Base-by-base conservation (phyloP, 2,888 invertebrate species). In the Salpingus planirostris region DNA sequence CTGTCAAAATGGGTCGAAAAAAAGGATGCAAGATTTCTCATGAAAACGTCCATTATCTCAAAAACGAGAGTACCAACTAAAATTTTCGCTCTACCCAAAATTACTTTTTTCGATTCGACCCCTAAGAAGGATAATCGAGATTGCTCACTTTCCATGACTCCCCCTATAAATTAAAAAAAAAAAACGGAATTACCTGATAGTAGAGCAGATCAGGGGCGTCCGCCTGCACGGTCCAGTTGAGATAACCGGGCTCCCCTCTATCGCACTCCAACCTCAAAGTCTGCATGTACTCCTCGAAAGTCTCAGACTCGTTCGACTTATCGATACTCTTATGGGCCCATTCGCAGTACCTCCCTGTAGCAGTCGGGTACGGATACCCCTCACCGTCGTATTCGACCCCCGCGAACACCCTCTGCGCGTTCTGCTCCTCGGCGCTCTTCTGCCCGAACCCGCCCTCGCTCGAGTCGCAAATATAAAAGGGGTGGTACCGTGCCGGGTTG, bases 391-490 rank as follows among this genome's bases (percentile, higher is more conserved):
- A 82, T 0, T 71, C 76, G 0, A 91, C 81, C 3, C 91, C 91
- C 5, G 89, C 90, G 56, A 77, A 91, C 8, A 87, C 74, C 15
- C 71, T 72, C 36, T 55, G 52, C 40, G 75, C 73, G 44, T 70
- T 68, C 47, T 81, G 79, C 22, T 88, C 78, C 1, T 71, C 69
- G 26, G 75, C 76, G 10, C 67, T 71, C 60, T 85, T 85, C 62
- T 89, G 88, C 0, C 83, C 85, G 54, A 78, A 85, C 1, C 91
- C 92, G 13, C 92, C 92, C 59, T 88, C 87, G 0, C 74, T 67
- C 2, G 83, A 89, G 59, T 84, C 82, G 21, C 88, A 89, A 52
- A 92, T 90, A 66, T 92, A 92, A 59, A 92, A 79, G 7, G 92
- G 92, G 67, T 92, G 91, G 64, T 86, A 92, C 45, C 77, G 79